Evolutionary conservation across 2,113 vertebrate genomes (phyloP), one percentile per base, ranked within the genome.

Genomic region (Varanus komodoensis): DNA sequence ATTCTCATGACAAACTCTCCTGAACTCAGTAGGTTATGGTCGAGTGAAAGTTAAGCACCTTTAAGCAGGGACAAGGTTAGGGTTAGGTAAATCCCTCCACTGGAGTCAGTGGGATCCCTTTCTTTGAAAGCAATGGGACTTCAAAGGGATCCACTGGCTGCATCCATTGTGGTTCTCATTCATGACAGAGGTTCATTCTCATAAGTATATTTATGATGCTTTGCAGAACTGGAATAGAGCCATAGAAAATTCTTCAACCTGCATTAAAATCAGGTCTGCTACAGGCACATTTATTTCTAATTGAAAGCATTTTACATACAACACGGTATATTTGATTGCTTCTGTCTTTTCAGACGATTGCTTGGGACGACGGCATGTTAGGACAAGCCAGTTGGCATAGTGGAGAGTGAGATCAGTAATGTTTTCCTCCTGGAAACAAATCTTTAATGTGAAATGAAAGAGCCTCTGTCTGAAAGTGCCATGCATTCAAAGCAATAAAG

Each of bases 261-360:
- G 7, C 27, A 8, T 69, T 71, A 85, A 38, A 83, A 50, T 25
- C 44, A 52, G 44, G 8, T 0, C 54, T 86, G 48, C 48, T 52
- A 73, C 52, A 73, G 44, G 3, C n/a, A 79, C 12, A 77, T 21
- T 77, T 79, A 12, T 32, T n/a, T 84, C 48, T 67, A 27, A 25
- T 17, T n/a, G 17, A 68, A 68, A 85, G 29, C 19, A 74, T 1
- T 54, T 9, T 54, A 50, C 8, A 32, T 34, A 6, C 15, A 21
- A 71, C 68, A n/a, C 73, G 29, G 12, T 52, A 25, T 23, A 54
- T 57, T 74, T 73, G 4, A n/a, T 85, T 77, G 0, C 11, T 11
- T n/a, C 82, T 94, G 82, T 87, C 27, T 79, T 92, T 12, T 86
- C 54, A 85, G 3, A 85, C 68, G 89, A 67, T 89, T 71, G 54